Percentiles rank a stretch among this genome's conserved stretches.
phyloP scores from a whole-genome alignment of 2,797 vertebrate genomes.

The Calcarius lapponicus region DNA sequence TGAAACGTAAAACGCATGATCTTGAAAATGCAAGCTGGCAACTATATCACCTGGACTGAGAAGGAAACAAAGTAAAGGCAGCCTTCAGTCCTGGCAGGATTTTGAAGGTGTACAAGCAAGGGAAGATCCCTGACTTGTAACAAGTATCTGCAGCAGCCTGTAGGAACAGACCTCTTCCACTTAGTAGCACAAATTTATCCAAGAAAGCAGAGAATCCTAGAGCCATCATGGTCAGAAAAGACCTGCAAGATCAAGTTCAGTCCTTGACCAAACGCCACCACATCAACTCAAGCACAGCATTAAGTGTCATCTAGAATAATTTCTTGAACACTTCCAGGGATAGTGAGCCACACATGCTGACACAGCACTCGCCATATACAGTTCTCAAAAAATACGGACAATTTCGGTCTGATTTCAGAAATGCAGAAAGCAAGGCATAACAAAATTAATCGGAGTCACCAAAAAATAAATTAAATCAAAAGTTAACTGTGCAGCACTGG shows the following conservation, averaged over 20 bases:
- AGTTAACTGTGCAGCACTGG: not conserved
- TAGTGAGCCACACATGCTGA: not conserved
- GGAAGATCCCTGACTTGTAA: not conserved
- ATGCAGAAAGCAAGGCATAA: not conserved
- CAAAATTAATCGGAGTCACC: not conserved
- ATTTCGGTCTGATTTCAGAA: not conserved
- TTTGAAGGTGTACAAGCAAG: not conserved
- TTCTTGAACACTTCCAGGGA: not conserved
- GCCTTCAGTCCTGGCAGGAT: not conserved
- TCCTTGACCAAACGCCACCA: not conserved
- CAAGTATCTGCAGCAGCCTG: not conserved
- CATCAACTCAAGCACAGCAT: rapidly evolving
- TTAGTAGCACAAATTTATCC: not conserved
- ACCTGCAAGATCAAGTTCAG: not conserved
- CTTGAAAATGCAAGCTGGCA: not conserved
- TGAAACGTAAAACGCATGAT: not conserved
- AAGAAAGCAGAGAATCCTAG: not conserved
- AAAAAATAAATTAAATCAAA: not conserved
- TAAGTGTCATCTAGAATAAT: not conserved
- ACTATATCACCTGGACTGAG: not conserved
- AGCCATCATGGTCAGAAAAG: not conserved
- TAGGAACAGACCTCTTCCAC: not conserved
- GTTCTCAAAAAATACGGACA: not conserved
- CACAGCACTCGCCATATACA: not conserved
- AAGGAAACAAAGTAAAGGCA: not conserved